Evolutionary conservation across 2,888 invertebrate species (phyloP), one percentile per base, ranked within the genome.

Genomic region (Sinhomidia bicolor): DNA sequence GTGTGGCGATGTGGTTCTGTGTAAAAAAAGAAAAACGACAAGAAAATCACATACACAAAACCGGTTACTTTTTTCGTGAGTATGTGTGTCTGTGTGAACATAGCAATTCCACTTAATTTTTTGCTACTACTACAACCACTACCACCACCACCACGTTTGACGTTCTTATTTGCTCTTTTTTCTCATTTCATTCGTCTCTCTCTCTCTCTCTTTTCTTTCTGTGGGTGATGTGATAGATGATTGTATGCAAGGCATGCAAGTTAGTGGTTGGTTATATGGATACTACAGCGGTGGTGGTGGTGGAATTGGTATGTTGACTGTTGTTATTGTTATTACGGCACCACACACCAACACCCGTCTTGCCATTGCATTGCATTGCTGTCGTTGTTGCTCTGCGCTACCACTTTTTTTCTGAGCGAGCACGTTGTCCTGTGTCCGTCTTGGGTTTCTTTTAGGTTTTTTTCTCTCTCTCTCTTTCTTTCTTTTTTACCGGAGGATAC

Each of bases 201-300:
- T 54, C 14, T 44, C 41, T 20, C 17, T 60, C 36, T 60, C 14
- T 10, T 23, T 4, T 9, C 14, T 7, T 5, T 17, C n/a, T 9
- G 51, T 51, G 41, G 14, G n/a, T 65, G 9, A n/a, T 47, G 65
- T 85, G 85, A 85, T 85, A 79, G 85, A 85, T 79, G 85, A 85
- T 85, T 79, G 65, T 79, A 85, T 62, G 60, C 80, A 80, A 60
- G 80, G 62, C 80, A 80, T 60, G 80, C 62, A 62, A 62, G 41
- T 62, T 62, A 12, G 57, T 57, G 57, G 47, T n/a, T 14, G 9
- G 74, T n/a, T 23, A 4, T 6, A n/a, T n/a, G n/a, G n/a, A n/a
- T n/a, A n/a, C n/a, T n/a, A 54, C 20, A 29, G 23, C 12, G 3
- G 12, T 29, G 3, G 26, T 6, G 32, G 32, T 32, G 14, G 26